These are phyloP conservation scores for Anseranas semipalmata DNA, from an alignment of 2,113 vertebrate genomes.

Conservation along the genomic window DNA sequence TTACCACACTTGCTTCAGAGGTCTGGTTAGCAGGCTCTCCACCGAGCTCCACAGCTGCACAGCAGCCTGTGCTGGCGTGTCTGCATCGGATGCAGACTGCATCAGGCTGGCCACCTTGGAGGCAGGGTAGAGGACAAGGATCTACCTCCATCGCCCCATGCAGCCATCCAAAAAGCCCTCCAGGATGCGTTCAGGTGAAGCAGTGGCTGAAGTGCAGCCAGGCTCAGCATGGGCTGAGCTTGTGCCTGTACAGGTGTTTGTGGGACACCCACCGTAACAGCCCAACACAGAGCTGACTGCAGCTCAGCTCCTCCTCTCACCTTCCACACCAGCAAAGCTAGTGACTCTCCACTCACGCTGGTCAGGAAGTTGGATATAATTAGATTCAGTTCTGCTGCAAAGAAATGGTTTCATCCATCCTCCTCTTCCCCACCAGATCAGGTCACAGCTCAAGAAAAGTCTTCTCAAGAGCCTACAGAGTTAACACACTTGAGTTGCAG, in stretches of 20 bases:
- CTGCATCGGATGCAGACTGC: neutral
- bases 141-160: neutral
- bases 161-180: neutral
- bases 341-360: neutral
- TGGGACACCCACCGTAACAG: neutral
- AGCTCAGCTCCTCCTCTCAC: neutral
- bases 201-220: neutral
- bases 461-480: neutral
- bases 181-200: neutral
- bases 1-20: neutral
- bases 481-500: slow-evolving; percentile 1
- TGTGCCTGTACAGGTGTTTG: neutral
- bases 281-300: neutral
- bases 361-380: neutral
- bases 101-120: neutral
- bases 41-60: neutral
- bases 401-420: neutral
- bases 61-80: neutral
- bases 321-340: neutral
- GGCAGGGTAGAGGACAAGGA: neutral
- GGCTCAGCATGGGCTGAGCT: neutral
- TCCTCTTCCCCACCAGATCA: neutral
- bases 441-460: neutral
- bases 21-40: neutral
- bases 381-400: neutral